These are phyloP conservation scores for Aleiodes alternator DNA, from an alignment of 2,888 invertebrate genomes.

Conservation along the genomic window DNA sequence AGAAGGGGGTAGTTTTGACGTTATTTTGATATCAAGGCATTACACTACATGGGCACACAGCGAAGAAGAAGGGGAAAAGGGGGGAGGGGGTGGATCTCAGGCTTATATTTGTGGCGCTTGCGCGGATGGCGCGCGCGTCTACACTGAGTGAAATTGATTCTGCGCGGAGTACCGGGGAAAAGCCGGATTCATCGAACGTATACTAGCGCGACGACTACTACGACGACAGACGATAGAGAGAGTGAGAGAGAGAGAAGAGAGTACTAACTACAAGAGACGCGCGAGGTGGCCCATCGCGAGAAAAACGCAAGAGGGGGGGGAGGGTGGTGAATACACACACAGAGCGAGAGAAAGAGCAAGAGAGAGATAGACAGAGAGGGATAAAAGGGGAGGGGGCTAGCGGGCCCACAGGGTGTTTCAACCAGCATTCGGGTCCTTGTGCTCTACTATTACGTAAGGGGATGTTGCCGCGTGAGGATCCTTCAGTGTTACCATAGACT, in stretches of 20 bases:
- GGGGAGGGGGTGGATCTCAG: slow-evolving; percentile 49
- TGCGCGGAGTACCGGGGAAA: slow-evolving; percentile 62
- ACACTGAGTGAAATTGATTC: slow-evolving; percentile 68
- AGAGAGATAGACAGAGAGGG: background rate
- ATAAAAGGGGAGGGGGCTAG: slow-evolving; percentile 6
- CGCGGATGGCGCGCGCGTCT: slow-evolving; percentile 47
- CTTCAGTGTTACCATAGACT: slow-evolving; percentile 39
- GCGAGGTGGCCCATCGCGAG: background rate
- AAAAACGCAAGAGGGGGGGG: too few species aligned
- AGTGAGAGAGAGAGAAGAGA: slow-evolving; percentile 8
- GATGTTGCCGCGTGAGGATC: slow-evolving; percentile 54
- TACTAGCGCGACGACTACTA: slow-evolving; percentile 42
- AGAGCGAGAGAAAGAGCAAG: too few species aligned
- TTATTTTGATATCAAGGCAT: slow-evolving; percentile 58
- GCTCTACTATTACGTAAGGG: slow-evolving; percentile 54
- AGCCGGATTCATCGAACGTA: slow-evolving; percentile 56
- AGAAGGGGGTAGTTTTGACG: slow-evolving; percentile 54
- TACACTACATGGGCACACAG: slow-evolving; percentile 40
- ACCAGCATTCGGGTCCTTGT: slow-evolving; percentile 39
- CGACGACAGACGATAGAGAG: slow-evolving; percentile 33
- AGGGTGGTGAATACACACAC: too few species aligned
- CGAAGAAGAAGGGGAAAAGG: too few species aligned
- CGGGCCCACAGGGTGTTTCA: slow-evolving; percentile 4
- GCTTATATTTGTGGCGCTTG: slow-evolving; percentile 33
- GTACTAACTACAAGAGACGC: slow-evolving; percentile 4